These are phyloP conservation scores for Platygyra sinensis DNA, from an alignment of 64 coral and sea anemone species.

Conservation along the genomic window DNA sequence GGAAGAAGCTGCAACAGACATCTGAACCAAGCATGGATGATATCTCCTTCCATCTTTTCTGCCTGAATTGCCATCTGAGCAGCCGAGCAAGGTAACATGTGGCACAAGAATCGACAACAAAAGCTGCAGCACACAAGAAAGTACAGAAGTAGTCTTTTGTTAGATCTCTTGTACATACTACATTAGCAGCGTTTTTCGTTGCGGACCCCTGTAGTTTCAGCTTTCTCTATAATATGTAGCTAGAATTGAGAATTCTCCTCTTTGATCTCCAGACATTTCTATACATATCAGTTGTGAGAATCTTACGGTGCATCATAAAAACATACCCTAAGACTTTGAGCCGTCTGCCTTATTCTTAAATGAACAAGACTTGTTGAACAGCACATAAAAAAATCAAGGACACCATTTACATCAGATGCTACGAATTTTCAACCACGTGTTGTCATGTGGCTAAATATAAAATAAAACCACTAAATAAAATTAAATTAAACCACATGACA, in stretches of 20 bases:
- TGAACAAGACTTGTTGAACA: neutral
- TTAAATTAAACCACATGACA: no score
- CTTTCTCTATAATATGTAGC: no score
- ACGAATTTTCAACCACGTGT: no score
- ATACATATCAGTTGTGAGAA: neutral
- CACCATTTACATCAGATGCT: no score
- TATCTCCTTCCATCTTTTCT: slow-evolving; percentile 27
- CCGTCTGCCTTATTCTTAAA: neutral
- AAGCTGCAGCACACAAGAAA: slow-evolving; percentile 56
- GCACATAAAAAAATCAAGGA: neutral
- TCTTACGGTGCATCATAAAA: neutral
- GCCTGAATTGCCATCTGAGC: slow-evolving; percentile 25
- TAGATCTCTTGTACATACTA: no score
- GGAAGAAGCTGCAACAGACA: slow-evolving; percentile 61
- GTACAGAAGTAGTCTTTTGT: neutral
- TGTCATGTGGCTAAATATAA: no score
- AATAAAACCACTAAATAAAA: no score
- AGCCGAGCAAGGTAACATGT: slow-evolving; percentile 29
- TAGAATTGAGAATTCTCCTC: neutral
- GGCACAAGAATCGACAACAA: slow-evolving; percentile 63
- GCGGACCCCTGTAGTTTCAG: no score
- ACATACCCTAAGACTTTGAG: neutral
- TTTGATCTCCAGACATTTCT: neutral
- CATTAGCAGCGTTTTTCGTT: no score
- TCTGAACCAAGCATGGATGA: slow-evolving; percentile 81